Evolutionary conservation across 2,113 vertebrate species (phyloP), one percentile per base, ranked within the genome.

Genomic region (Polyodon spathula): DNA sequence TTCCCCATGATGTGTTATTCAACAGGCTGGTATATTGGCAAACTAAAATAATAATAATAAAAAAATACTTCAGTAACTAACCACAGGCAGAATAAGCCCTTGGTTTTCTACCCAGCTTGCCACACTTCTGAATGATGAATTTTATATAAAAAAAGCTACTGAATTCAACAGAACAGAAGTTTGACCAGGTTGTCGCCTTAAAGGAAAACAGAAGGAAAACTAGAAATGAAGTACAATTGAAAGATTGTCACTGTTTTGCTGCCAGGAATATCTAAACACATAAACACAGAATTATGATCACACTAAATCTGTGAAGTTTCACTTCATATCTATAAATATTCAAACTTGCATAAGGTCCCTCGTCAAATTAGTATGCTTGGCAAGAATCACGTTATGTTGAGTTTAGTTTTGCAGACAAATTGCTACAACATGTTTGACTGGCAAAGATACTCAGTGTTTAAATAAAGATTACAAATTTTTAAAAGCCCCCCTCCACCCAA

Each of bases 261-360:
- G 63, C 63, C 58, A 65, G 63, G 58, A 65, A 60, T 54, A 54
- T 55, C 44, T 59, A 65, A 65, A 27, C 59, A 40, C 61, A 53
- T 48, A 68, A 65, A 68, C 56, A 64, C 40, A 51, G 60, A 71
- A 68, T 71, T 61, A 64, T 65, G 62, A 67, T 65, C 62, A 58
- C 64, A 64, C 43, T 14, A 60, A 60, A 68, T 65, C 71, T 67
- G 69, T 71, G 69, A 74, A 69, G 66, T 74, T 65, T 74, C 59
- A 74, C 69, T 69, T 67, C 67, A 69, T 63, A 66, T 67, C 64
- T 71, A 67, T 67, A 71, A 74, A 71, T 74, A 71, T 67, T 71
- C 63, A 57, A 69, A 69, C 65, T 74, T 74, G 67, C 63, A 71
- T 65, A 54, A 48, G 42, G 62, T 63, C 63, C 65, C 65, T 67